Evolutionary conservation across 2,797 vertebrate genomes (phyloP).

Genomic region (Poecilia velifera): DNA sequence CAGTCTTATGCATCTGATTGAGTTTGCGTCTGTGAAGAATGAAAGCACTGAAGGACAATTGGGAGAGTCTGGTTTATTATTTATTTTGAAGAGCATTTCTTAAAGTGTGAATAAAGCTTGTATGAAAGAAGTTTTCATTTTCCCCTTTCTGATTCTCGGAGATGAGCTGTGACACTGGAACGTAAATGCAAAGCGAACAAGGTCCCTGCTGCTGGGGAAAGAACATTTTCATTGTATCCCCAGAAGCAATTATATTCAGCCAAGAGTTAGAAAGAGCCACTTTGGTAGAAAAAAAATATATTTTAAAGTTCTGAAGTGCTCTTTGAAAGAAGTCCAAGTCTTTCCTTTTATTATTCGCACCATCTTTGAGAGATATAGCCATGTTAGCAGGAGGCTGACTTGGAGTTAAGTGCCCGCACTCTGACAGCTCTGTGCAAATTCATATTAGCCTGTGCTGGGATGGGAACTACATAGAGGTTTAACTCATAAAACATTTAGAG

Average conservation of each 20-base stretch:
- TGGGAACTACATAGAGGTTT: constrained; percentile 65
- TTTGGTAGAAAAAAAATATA: constrained; percentile 40
- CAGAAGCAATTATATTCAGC: constrained; percentile 61
- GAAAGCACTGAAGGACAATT: not conserved
- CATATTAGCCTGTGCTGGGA: constrained; percentile 54
- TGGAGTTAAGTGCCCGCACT: constrained; percentile 61
- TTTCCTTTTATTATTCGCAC: constrained; percentile 61
- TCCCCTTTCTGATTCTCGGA: constrained; percentile 22
- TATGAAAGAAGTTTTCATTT: constrained; percentile 32
- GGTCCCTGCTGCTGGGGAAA: constrained; percentile 37
- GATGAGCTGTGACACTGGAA: constrained; percentile 55
- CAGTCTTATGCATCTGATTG: not conserved
- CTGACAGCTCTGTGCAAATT: constrained; percentile 70
- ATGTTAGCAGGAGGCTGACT: constrained; percentile 59
- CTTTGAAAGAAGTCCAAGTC: constrained; percentile 56
- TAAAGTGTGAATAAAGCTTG: not conserved
- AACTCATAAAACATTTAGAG: constrained; percentile 76
- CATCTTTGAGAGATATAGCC: constrained; percentile 56
- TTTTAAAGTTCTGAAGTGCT: constrained; percentile 62
- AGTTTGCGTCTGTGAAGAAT: not conserved
- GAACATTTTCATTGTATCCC: constrained; percentile 56
- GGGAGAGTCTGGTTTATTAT: not conserved
- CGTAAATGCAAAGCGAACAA: constrained; percentile 34
- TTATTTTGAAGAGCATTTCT: constrained; percentile 7
- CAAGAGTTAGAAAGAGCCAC: constrained; percentile 43